phyloP scores from a whole-genome alignment of 2,797 vertebrate genomes.

The Macropodus opercularis region DNA sequence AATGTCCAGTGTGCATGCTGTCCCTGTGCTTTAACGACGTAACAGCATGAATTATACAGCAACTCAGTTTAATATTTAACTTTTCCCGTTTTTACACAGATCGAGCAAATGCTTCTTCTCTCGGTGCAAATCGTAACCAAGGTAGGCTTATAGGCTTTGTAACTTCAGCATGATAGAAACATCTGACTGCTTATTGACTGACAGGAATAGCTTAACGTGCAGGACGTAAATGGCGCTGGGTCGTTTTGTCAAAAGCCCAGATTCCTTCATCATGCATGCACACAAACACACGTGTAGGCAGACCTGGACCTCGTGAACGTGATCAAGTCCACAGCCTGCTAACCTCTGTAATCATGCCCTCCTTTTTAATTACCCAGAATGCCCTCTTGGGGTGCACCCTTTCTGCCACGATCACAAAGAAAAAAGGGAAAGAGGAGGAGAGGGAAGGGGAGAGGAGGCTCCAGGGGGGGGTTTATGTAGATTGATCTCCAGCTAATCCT shows the following conservation, averaged over 20 bases:
- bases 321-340: slow-evolving; percentile 52
- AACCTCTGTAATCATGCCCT: slow-evolving; percentile 64
- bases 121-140: slow-evolving; percentile 97
- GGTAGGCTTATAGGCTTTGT: slow-evolving; percentile 87
- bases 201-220: slow-evolving; percentile 21
- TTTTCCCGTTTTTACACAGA: slow-evolving; percentile 91
- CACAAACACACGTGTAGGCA: slow-evolving; percentile 44
- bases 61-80: slow-evolving; percentile 83
- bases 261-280: slow-evolving; percentile 56
- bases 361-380: slow-evolving; percentile 72
- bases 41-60: slow-evolving; percentile 57
- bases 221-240: slow-evolving; percentile 31
- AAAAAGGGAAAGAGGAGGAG: slow-evolving; percentile 37
- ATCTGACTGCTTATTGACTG: slow-evolving; percentile 54
- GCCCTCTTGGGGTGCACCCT: slow-evolving; percentile 61
- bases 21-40: slow-evolving; percentile 58
- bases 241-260: slow-evolving; percentile 45
- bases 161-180: slow-evolving; percentile 68
- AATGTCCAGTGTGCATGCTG: slow-evolving; percentile 62
- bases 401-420: slow-evolving; percentile 49
- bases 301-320: slow-evolving; percentile 58
- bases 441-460: slow-evolving; percentile 55
- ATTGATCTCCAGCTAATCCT: slow-evolving; percentile 78
- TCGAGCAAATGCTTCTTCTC: slow-evolving; percentile 97
- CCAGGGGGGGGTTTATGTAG: slow-evolving; percentile 72